Percentiles rank a stretch among this genome's conserved stretches.
These are phyloP conservation scores for Drosophila repletoides DNA, from an alignment of 1,140 invertebrate species.

Conservation along the genomic window DNA sequence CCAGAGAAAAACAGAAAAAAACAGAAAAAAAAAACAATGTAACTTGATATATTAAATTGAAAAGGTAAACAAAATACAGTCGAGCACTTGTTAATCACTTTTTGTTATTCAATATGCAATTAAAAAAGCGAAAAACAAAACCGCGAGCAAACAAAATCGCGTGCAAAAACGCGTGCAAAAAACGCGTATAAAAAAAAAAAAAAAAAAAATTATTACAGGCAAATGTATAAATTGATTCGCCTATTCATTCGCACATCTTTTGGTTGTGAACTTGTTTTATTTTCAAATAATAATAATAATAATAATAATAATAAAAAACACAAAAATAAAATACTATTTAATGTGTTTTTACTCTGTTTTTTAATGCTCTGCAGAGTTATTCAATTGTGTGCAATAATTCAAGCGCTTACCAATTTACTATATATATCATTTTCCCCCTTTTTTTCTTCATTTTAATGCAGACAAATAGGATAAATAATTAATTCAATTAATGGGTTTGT, in stretches of 20 bases:
- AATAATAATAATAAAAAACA: constrained; percentile 44
- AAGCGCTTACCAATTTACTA: constrained; percentile 23
- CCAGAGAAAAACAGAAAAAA: no score
- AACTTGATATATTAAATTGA: constrained; percentile 41
- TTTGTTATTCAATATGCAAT: constrained; percentile 64
- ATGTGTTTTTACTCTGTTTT: constrained; percentile 33
- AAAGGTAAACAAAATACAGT: constrained; percentile 30
- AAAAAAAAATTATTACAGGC: constrained; percentile 13
- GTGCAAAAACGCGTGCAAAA: no score
- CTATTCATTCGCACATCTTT: constrained; percentile 70
- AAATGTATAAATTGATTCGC: constrained; percentile 72
- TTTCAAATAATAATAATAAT: constrained; percentile 30
- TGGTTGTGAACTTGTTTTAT: constrained; percentile 61
- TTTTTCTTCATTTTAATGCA: constrained; percentile 38
- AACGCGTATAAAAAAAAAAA: constrained; percentile 4
- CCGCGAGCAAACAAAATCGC: constrained; percentile 24
- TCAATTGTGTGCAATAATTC: constrained; percentile 54
- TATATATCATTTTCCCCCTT: constrained; percentile 36
- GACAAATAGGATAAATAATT: constrained; percentile 61
- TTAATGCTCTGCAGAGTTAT: constrained; percentile 22
- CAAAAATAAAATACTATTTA: constrained; percentile 16
- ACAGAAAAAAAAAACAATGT: no score
- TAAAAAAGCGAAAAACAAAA: constrained; percentile 71
- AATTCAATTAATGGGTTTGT: constrained; percentile 58
- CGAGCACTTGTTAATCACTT: constrained; percentile 53